These are phyloP conservation scores for Andricus quercusramuli DNA, from an alignment of 2,888 invertebrate genomes.

Conservation along the genomic window DNA sequence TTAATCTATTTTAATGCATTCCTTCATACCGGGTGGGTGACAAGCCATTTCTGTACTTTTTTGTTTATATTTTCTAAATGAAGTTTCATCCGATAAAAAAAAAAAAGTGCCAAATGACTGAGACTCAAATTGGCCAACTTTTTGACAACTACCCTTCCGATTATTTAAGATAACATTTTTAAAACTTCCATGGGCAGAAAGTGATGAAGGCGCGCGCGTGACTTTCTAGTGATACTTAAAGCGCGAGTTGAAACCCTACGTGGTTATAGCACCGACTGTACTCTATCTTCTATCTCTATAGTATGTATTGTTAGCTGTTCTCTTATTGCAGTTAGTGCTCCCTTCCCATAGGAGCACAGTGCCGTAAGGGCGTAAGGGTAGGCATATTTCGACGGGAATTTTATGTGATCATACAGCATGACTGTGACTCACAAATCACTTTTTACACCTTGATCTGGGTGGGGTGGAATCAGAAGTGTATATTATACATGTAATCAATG, in stretches of 20 bases:
- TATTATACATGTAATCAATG: neutral
- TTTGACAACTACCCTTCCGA: no score
- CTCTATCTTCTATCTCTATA: neutral
- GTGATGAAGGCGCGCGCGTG: no score
- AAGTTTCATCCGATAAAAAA: no score
- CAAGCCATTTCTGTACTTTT: no score
- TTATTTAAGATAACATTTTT: no score
- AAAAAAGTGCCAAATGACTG: no score
- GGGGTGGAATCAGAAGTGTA: neutral
- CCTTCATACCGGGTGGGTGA: no score
- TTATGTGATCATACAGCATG: neutral
- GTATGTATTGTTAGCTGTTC: neutral
- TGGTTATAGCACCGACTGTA: neutral
- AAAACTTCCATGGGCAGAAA: no score
- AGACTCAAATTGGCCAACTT: neutral
- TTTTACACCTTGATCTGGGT: neutral
- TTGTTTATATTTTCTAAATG: no score
- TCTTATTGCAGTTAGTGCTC: neutral
- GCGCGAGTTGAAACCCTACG: neutral
- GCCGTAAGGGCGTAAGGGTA: neutral
- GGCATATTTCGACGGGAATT: neutral
- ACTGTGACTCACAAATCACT: neutral
- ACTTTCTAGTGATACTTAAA: no score
- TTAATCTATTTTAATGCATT: no score
- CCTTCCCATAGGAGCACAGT: neutral